These are phyloP conservation scores for Ginglymostoma cirratum DNA, from an alignment of 2,113 vertebrate species.

Conservation along the genomic window DNA sequence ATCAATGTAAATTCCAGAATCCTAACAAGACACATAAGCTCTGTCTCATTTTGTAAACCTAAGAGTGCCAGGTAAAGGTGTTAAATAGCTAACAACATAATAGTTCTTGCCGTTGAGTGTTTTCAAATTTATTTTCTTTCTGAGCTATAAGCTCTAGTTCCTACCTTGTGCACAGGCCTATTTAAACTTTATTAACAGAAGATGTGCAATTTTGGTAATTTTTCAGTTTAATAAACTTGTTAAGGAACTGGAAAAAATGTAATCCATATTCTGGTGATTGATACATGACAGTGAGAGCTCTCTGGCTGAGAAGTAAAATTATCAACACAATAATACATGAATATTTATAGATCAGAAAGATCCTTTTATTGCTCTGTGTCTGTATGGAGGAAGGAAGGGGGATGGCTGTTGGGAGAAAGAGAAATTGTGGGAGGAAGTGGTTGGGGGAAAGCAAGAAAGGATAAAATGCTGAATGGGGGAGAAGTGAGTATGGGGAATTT, in stretches of 20 bases:
- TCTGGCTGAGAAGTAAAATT: neutral
- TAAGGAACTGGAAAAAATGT: neutral
- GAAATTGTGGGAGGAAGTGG: too few species aligned
- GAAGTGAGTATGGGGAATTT: too few species aligned
- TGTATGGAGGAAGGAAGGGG: too few species aligned
- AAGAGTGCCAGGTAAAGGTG: neutral
- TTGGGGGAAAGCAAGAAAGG: too few species aligned
- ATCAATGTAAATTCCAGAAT: neutral
- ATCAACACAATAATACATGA: neutral
- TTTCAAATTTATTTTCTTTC: neutral
- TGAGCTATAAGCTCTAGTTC: neutral
- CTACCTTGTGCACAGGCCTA: neutral
- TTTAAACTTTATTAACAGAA: neutral
- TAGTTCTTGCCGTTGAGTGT: neutral
- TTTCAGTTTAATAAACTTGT: neutral
- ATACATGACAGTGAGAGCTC: constrained; percentile 3
- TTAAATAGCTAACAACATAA: neutral
- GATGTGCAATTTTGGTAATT: neutral
- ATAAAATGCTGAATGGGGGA: too few species aligned
- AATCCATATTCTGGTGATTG: constrained; percentile 1
- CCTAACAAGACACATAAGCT: neutral
- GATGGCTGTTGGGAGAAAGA: too few species aligned
- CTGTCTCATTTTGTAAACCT: neutral
- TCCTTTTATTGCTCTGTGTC: too few species aligned
- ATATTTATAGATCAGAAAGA: neutral